A percentile compares a stretch with the other conserved stretches of the same genome.
These are phyloP conservation scores for Cephalophus harveyi DNA, from an alignment of 2,113 vertebrate species.

Conservation along the genomic window DNA sequence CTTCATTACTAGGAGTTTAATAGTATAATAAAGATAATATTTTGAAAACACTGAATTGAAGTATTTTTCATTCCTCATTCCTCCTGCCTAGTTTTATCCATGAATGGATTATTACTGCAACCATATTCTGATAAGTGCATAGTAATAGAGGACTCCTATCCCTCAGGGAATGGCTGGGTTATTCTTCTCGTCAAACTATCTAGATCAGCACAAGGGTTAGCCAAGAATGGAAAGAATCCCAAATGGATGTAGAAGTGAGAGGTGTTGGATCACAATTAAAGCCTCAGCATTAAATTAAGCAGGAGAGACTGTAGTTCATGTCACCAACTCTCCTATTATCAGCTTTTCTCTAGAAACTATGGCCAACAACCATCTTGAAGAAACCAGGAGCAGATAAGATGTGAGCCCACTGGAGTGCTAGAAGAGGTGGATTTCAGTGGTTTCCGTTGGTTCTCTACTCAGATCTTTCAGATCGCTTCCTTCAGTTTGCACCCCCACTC, in stretches of 20 bases:
- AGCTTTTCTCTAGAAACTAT: background rate
- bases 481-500: background rate
- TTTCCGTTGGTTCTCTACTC: background rate
- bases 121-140: background rate
- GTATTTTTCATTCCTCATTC: background rate
- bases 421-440: background rate
- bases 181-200: background rate
- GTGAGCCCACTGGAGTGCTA: background rate
- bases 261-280: background rate
- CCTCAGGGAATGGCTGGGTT: background rate
- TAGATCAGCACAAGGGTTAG: background rate
- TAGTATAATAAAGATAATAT: background rate
- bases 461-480: background rate
- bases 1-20: background rate
- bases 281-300: background rate
- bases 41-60: background rate
- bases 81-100: background rate
- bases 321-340: background rate
- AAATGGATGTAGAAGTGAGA: background rate
- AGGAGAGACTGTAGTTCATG: background rate
- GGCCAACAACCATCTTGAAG: background rate
- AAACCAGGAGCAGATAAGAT: background rate
- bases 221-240: background rate
- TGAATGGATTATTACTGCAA: background rate
- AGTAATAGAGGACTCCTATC: background rate